Conservation (phyloP, 2,888 invertebrate species). For the Ectropis crepuscularia region DNA sequence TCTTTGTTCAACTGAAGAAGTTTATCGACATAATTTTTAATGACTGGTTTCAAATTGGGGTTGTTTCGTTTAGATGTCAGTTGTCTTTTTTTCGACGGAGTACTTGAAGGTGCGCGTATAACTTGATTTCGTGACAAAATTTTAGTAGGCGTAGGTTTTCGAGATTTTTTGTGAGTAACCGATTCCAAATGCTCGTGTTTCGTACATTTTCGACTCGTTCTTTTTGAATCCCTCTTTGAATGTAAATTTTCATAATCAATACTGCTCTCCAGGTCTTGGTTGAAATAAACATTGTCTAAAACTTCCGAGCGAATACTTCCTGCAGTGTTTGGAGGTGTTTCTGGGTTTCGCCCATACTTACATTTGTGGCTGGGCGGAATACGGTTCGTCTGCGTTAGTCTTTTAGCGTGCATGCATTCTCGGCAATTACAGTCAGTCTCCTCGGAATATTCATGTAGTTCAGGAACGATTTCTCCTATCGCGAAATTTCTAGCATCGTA, state of each 20-base stretch:
- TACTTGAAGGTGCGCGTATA: constrained; percentile 29
- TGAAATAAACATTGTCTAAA: constrained; percentile 10
- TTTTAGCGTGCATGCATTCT: constrained; percentile 48
- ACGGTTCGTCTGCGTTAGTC: constrained; percentile 30
- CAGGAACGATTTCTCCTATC: constrained; percentile 36
- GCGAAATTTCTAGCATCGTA: constrained; percentile 46
- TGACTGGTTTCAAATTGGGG: constrained; percentile 59
- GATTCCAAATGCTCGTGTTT: constrained; percentile 31
- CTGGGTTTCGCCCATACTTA: constrained; percentile 38
- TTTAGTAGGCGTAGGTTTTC: constrained; percentile 35
- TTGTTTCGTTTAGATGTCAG: constrained; percentile 29
- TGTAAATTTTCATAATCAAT: constrained; percentile 17
- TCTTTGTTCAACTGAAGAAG: constrained; percentile 69
- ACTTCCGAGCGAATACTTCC: constrained; percentile 42
- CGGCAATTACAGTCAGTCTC: constrained; percentile 52
- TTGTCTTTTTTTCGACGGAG: constrained; percentile 41
- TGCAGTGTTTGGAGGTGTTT: constrained; percentile 63
- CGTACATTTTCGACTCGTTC: constrained; percentile 45
- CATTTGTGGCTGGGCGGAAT: constrained; percentile 25
- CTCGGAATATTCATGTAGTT: constrained; percentile 43
- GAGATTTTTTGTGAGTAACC: constrained; percentile 42
- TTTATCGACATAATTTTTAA: constrained; percentile 73
- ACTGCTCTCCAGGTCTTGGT: constrained; percentile 28
- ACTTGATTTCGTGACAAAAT: constrained; percentile 39
- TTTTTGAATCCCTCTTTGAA: constrained; percentile 37